Base-by-base conservation (phyloP, 1,140 invertebrate species). In the Helicoverpa zea region DNA sequence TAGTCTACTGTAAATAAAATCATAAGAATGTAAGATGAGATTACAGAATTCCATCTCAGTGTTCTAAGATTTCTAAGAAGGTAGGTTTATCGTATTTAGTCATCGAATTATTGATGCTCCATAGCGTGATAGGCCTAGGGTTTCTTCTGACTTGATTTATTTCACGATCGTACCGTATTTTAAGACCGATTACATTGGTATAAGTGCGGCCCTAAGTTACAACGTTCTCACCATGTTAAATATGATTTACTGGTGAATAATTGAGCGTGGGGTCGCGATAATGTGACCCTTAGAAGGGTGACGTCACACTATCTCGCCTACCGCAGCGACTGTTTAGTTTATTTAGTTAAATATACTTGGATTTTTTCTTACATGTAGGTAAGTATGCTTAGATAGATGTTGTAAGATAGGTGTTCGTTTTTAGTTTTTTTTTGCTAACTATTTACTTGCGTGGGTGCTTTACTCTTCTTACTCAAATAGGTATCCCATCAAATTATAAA, bases 231-330 rank as follows among this genome's bases (percentile, higher is more conserved):
- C 63, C 14, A 52, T 35, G 64, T 73, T 54, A 54, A 72, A 43
- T 73, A 73, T 73, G 54, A 73, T 73, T 73, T 73, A 73, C 47
- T 58, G 35, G 10, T 73, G 23, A 73, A 73, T 73, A 73, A 73
- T 73, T 73, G 70, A 73, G 70, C 43, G 30, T 59, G 56, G 63
- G 73, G 58, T 63, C 73, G 56, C 35, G 73, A 76, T 63, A 63
- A 76, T 76, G 58, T 63, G 73, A 76, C 56, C 73, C 73, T 76
- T 76, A 18, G 7, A 0, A 18, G 23, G 7, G 56, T 76, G 35
- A 61, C 47, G 47, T n/a, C 35, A 74, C 51, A 51, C 56, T 76
- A 59, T 75, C 73, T 76, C 43, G 58, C 35, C 56, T 59, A 7
- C 56, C n/a, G 58, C 47, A 12, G 68, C 12, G 12, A 76, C 49